Evolutionary conservation across 2,888 invertebrate species (phyloP), one percentile per base, ranked within the genome.

Genomic region (Trisateles emortualis): DNA sequence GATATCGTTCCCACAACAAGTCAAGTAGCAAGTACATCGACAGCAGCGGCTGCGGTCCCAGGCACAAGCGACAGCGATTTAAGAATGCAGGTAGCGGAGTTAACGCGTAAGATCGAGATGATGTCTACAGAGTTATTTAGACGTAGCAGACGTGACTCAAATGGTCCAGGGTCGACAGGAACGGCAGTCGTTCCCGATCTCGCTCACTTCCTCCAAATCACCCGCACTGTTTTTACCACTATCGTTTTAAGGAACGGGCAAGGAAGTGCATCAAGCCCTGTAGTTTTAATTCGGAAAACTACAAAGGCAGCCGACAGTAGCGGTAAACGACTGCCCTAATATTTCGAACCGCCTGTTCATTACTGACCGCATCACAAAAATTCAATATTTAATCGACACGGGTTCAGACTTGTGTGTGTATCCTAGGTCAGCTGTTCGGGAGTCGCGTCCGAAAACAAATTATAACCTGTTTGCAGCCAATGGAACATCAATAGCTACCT

Each of bases 401-500:
- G 67, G 67, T 5, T 61, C 59, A 16, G 68, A 71, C 24, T 10
- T 70, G 17, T 72, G 67, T 26, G 64, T 60, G 1, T 68, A 39
- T 38, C 63, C 64, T 9, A 29, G 60, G n/a, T 33, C 45, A 19
- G 48, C 43, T 11, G 17, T 60, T 13, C 41, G 36, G 9, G 52
- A 52, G 19, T 35, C 33, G 9, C 61, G 59, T 9, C 16, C 11
- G 13, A 63, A 61, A 13, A 55, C 69, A 0, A 39, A 52, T 10
- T 83, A 78, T 44, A 46, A 62, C 13, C 45, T 82, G 3, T 68
- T 48, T 29, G 82, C 82, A 11, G 78, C 81, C 0, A 81, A 83
- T 43, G 72, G 74, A 6, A 61, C 73, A 0, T 6, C 36, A 0
- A 83, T 84, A 6, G 11, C 45, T 13, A 67, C 68, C 0, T 70